Evolutionary conservation across 2,888 invertebrate species (phyloP), one percentile per base, ranked within the genome.

Genomic region (Tubulanus polymorphus): DNA sequence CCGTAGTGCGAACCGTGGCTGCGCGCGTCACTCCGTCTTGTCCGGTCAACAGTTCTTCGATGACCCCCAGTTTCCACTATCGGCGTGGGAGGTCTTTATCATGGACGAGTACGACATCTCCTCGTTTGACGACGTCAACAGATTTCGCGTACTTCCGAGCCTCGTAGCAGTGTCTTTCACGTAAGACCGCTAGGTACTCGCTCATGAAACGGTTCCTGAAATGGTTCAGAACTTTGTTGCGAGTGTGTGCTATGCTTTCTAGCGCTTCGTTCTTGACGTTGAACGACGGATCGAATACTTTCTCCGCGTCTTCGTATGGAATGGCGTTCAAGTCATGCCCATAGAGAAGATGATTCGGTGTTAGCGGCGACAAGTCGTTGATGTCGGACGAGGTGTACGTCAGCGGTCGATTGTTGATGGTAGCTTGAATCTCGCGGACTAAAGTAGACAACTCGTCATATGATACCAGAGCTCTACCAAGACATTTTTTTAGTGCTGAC

Each of bases 381-480:
- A 23, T 18, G 15, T 51, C 51, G 23, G 23, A 25, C 25, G 37
- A 37, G n/a, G 41, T 27, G 35, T 51, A 51, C n/a, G 37, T 41
- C 12, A 51, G 37, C n/a, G 51, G 41, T 15, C 51, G 37, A 35
- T 35, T 26, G 41, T 51, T 51, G 32, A 51, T 10, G 2, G 26
- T 25, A 15, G 51, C 18, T 35, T 51, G 32, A 41, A 51, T 35
- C 26, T 51, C 51, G 2, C 15, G 37, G 25, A 51, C 37, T 35
- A 51, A 15, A 3, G 51, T 51, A 18, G 25, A 25, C 12, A 51
- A 27, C 41, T 51, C 51, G 41, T 51, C 41, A 15, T 23, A 32
- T 12, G 15, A 8, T n/a, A 51, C 32, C 6, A 26, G 20, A 25
- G 51, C 18, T 25, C 25, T 23, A 15, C 51, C 51, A 15, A 51